Evolutionary conservation across 2,113 vertebrate genomes (phyloP).

Genomic region (Salvelinus alpinus): DNA sequence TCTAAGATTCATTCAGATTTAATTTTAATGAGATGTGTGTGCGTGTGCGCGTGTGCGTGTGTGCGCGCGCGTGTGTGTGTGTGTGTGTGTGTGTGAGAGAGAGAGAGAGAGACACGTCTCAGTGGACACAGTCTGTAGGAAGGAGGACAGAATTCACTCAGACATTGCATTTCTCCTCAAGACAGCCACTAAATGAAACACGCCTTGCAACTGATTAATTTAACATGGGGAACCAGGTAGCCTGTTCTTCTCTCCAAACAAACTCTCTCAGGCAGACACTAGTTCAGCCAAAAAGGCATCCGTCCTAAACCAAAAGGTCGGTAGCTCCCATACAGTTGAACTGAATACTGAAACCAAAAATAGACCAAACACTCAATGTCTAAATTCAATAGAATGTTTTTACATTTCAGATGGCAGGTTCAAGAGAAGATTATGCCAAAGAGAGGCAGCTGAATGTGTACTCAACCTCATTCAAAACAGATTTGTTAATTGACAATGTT

Average conservation of each 20-base stretch:
- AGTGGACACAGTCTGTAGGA: background rate
- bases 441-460: constrained; percentile 45
- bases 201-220: background rate
- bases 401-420: background rate
- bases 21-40: background rate
- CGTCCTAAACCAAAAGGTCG: too few species aligned
- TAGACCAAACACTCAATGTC: background rate
- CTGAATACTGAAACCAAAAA: background rate
- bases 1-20: too few species aligned
- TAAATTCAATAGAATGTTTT: background rate
- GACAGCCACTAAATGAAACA: background rate
- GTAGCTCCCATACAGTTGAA: background rate
- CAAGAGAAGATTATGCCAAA: background rate
- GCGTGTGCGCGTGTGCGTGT: constrained; percentile 20
- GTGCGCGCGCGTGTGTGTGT: constrained; percentile 2
- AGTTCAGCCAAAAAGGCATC: background rate
- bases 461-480: constrained; percentile 54
- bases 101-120: background rate
- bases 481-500: background rate
- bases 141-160: background rate
- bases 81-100: constrained; percentile 1
- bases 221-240: background rate
- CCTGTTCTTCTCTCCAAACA: background rate
- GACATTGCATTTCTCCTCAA: background rate
- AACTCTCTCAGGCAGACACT: background rate